A percentile compares a stretch with the other conserved stretches of the same genome.
phyloP scores from a whole-genome alignment of 2,113 vertebrate genomes.

The Rostratula benghalensis region DNA sequence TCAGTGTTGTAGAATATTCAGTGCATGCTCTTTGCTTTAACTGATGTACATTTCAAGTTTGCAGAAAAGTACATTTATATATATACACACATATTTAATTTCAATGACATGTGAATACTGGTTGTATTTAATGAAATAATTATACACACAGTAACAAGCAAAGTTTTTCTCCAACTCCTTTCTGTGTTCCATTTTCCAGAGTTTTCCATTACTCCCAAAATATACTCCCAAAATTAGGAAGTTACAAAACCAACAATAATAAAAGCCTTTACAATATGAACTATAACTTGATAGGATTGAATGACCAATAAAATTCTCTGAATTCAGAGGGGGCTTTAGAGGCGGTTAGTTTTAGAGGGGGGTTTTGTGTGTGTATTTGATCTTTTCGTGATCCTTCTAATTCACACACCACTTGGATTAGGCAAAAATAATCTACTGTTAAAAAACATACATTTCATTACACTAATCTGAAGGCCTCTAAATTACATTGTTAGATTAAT shows the following conservation, averaged over 20 bases:
- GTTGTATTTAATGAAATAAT: neutral
- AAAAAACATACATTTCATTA: neutral
- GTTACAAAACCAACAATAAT: neutral
- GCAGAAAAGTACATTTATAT: neutral
- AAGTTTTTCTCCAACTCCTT: neutral
- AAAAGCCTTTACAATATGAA: neutral
- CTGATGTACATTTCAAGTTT: neutral
- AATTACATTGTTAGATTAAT: neutral
- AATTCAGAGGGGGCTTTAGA: accelerated
- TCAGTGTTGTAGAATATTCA: neutral
- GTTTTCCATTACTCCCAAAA: neutral
- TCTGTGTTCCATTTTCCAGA: neutral
- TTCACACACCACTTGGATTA: neutral
- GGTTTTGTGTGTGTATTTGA: neutral
- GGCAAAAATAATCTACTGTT: neutral
- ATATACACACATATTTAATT: neutral
- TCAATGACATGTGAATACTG: neutral
- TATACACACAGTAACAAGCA: neutral
- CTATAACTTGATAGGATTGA: neutral
- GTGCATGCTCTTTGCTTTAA: neutral
- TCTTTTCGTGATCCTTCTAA: neutral
- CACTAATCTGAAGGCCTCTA: neutral
- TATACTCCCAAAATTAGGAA: neutral
- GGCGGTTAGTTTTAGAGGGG: neutral
- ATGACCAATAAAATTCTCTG: neutral